A percentile compares a stretch with the other conserved stretches of the same genome.
These are phyloP conservation scores for Rhogogaster chlorosoma DNA, from an alignment of 2,888 invertebrate species.

Conservation along the genomic window DNA sequence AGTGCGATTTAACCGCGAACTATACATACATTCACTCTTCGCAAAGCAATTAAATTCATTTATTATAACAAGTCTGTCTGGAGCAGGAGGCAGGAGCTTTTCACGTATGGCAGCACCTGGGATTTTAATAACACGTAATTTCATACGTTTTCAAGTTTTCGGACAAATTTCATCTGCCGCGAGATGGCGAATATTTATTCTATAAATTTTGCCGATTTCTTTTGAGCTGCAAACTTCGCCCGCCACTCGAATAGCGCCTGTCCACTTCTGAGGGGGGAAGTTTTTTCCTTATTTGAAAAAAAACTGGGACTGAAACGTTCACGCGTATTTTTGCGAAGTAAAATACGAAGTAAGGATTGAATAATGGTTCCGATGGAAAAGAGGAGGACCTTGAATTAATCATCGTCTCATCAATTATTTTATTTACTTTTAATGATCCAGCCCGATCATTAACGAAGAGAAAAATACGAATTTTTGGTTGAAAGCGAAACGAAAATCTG, in stretches of 20 bases:
- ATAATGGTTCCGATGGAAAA: background rate
- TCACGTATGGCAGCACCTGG: background rate
- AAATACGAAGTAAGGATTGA: background rate
- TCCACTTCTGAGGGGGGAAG: background rate
- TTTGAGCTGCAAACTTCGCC: background rate
- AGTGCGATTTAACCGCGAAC: slow-evolving; percentile 11
- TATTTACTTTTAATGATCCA: background rate
- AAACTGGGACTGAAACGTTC: too few relatives aligned
- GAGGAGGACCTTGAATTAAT: background rate
- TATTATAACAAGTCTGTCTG: background rate
- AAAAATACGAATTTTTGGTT: background rate
- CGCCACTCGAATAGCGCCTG: background rate
- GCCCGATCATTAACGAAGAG: background rate
- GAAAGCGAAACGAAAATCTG: background rate
- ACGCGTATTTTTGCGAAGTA: too few relatives aligned
- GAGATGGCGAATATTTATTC: background rate
- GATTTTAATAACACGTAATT: background rate
- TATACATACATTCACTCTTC: background rate
- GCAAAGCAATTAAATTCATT: slow-evolving; percentile 23
- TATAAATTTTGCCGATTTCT: background rate
- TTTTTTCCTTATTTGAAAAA: background rate
- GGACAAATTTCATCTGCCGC: background rate
- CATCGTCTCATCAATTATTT: background rate
- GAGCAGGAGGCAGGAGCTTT: background rate
- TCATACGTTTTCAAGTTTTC: background rate